These are phyloP conservation scores for Bothrops jararaca DNA, from an alignment of 2,113 vertebrate genomes.

Conservation along the genomic window DNA sequence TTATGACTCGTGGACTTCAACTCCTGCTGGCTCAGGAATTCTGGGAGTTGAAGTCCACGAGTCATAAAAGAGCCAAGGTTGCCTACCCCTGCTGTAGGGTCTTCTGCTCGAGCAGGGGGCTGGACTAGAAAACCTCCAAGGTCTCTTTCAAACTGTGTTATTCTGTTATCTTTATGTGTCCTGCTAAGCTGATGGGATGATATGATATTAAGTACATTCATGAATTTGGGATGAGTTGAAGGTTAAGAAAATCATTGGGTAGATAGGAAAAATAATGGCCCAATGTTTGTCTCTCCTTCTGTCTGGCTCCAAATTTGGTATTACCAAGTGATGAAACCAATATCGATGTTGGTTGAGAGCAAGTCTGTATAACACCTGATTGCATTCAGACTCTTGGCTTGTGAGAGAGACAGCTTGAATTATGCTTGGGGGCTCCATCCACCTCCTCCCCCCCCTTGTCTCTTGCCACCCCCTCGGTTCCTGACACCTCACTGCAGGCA, in stretches of 20 bases:
- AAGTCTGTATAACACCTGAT: background rate
- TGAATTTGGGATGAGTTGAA: background rate
- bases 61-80: no score
- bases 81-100: background rate
- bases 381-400: slow-evolving; percentile 23
- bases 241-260: background rate
- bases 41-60: no score
- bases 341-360: slow-evolving; percentile 12
- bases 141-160: background rate
- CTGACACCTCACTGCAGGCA: slow-evolving; percentile 54
- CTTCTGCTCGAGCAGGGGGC: background rate
- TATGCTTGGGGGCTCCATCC: slow-evolving; percentile 38
- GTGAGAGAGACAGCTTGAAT: slow-evolving; percentile 49
- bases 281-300: background rate
- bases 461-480: slow-evolving; percentile 33
- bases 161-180: background rate
- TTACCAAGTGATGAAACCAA: slow-evolving; percentile 23
- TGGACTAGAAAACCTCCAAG: background rate
- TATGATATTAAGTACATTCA: background rate
- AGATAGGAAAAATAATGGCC: background rate
- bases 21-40: no score
- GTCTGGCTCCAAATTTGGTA: background rate
- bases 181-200: background rate
- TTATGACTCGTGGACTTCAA: no score
- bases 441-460: slow-evolving; percentile 22